Evolutionary conservation across 1,140 invertebrate species (phyloP).

Genomic region (Rhizoglyphus robini): DNA sequence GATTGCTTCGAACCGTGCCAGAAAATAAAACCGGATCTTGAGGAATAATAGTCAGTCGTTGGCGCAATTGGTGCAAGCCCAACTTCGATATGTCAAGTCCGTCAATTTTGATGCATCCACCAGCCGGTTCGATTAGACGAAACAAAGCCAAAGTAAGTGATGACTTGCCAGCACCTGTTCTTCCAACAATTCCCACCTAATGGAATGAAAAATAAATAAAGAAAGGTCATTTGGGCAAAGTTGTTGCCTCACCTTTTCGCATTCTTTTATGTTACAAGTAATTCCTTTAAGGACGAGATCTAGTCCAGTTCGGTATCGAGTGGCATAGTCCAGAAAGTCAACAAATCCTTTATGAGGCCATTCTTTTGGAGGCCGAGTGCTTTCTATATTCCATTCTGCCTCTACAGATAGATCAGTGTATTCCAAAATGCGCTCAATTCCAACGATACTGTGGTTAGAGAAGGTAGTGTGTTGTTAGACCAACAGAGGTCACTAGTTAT

Average conservation of each 20-base stretch:
- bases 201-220: neutral
- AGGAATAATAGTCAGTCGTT: slow-evolving; percentile 77
- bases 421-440: slow-evolving; percentile 91
- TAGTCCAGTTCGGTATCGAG: slow-evolving; percentile 30
- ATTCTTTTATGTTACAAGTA: slow-evolving; percentile 28
- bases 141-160: slow-evolving; percentile 42
- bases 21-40: slow-evolving; percentile 47
- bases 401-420: slow-evolving; percentile 64
- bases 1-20: slow-evolving; percentile 38
- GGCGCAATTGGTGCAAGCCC: slow-evolving; percentile 73
- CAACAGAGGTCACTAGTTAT: neutral
- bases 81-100: slow-evolving; percentile 67
- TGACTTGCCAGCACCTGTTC: slow-evolving; percentile 45
- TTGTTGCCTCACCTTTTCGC: slow-evolving; percentile 44
- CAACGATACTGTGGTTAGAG: slow-evolving; percentile 53
- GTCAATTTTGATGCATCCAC: slow-evolving; percentile 77
- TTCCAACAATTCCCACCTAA: slow-evolving; percentile 42
- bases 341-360: slow-evolving; percentile 30
- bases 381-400: slow-evolving; percentile 28
- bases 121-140: slow-evolving; percentile 39
- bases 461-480: neutral
- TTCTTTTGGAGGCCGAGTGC: slow-evolving; percentile 18
- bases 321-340: slow-evolving; percentile 28
- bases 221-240: no score
- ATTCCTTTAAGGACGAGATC: slow-evolving; percentile 34